phyloP scores from a whole-genome alignment of 2,888 invertebrate species.

The Antheraea assamensis region DNA sequence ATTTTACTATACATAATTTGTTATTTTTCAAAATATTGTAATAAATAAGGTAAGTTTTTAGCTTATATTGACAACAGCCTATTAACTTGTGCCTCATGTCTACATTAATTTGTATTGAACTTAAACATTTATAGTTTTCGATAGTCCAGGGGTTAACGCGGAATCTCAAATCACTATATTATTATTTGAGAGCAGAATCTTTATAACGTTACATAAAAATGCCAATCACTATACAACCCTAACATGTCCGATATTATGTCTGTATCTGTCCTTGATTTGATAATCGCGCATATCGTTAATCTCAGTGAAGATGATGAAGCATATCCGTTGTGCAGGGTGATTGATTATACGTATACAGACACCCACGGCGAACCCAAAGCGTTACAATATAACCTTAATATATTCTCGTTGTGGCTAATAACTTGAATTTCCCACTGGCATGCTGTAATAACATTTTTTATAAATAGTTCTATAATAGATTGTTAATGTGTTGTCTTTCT shows the following conservation, averaged over 20 bases:
- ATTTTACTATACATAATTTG: too few relatives aligned
- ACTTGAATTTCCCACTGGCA: neutral
- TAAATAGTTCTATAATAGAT: neutral
- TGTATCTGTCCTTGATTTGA: neutral
- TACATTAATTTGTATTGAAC: too few relatives aligned
- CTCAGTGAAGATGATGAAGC: slow-evolving; percentile 7
- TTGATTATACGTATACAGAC: slow-evolving; percentile 8
- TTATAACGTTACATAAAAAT: too few relatives aligned
- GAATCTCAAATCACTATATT: too few relatives aligned
- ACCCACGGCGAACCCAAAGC: neutral
- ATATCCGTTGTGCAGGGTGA: neutral
- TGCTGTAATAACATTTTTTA: neutral
- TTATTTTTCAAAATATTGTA: too few relatives aligned
- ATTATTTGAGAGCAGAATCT: too few relatives aligned
- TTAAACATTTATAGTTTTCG: too few relatives aligned
- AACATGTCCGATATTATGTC: neutral
- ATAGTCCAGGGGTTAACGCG: too few relatives aligned
- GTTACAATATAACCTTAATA: neutral
- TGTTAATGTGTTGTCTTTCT: neutral
- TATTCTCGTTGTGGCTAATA: slow-evolving; percentile 1
- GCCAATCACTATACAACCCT: neutral
- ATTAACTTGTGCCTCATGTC: too few relatives aligned
- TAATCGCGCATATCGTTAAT: neutral
- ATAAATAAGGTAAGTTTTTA: too few relatives aligned
- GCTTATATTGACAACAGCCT: too few relatives aligned